phyloP scores from a whole-genome alignment of 2,888 invertebrate genomes.

The Habroteleia sp. region DNA sequence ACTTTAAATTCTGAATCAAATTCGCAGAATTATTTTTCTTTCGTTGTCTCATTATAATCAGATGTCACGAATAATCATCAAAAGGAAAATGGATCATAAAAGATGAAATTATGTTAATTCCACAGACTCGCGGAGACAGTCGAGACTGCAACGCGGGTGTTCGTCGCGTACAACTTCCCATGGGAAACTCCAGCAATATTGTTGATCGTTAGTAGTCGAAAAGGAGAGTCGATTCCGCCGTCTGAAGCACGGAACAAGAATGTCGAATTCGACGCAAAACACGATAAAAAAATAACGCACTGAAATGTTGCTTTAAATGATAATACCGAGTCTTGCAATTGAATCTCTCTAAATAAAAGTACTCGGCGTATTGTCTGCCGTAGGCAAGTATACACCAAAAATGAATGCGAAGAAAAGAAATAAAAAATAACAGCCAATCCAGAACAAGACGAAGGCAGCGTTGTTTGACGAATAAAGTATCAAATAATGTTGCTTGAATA shows the following conservation, averaged over 20 bases:
- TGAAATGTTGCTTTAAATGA: conserved; percentile 53
- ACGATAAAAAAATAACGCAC: conserved; percentile 27
- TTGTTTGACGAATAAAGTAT: conserved; percentile 49
- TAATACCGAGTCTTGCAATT: conserved; percentile 51
- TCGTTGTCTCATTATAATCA: conserved; percentile 42
- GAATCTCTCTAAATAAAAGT: conserved; percentile 56
- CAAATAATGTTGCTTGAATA: conserved; percentile 44
- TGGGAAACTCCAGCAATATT: conserved; percentile 56
- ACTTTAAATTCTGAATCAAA: conserved; percentile 7
- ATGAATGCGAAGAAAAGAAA: conserved; percentile 1
- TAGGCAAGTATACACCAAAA: conserved; percentile 25
- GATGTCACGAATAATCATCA: conserved; percentile 57
- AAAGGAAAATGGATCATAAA: conserved; percentile 58
- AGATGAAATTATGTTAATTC: conserved; percentile 64
- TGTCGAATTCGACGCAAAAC: conserved; percentile 16
- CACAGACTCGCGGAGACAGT: conserved; percentile 34
- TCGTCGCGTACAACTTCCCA: conserved; percentile 44
- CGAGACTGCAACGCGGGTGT: conserved; percentile 13
- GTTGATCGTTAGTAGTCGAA: conserved; percentile 60
- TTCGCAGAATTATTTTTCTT: conserved; percentile 34
- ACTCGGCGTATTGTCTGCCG: conserved; percentile 34
- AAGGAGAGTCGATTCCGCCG: conserved; percentile 39
- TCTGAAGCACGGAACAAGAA: conserved; percentile 34
- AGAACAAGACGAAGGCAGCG: conserved; percentile 6
- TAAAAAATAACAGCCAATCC: conserved; percentile 5